phyloP scores from a whole-genome alignment of 2,797 vertebrate species.

The Micropoecilia bifurca region DNA sequence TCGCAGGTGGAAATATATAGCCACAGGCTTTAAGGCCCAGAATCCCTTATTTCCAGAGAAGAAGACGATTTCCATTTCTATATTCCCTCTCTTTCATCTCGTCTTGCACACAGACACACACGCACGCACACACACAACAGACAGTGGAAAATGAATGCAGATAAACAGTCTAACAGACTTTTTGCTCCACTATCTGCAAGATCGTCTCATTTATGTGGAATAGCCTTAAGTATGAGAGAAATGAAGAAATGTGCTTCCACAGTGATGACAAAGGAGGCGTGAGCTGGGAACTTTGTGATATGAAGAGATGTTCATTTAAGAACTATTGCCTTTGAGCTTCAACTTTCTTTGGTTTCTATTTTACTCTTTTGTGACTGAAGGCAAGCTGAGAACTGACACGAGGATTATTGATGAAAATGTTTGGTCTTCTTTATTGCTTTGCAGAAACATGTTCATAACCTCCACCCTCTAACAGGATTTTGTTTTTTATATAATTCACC shows the following conservation, averaged over 20 bases:
- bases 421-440: not conserved
- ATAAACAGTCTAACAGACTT: slow-evolving; percentile 30
- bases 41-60: slow-evolving; percentile 60
- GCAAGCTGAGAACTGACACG: not conserved
- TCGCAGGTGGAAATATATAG: slow-evolving; percentile 64
- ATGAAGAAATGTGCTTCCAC: slow-evolving; percentile 25
- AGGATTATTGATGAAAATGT: not conserved
- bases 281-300: slow-evolving; percentile 23
- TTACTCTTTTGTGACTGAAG: slow-evolving; percentile 5
- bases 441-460: not conserved
- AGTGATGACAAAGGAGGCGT: slow-evolving; percentile 21
- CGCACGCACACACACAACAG: slow-evolving; percentile 19
- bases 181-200: slow-evolving; percentile 29
- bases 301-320: slow-evolving; percentile 28
- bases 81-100: slow-evolving; percentile 20
- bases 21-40: slow-evolving; percentile 59
- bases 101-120: slow-evolving; percentile 14
- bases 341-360: slow-evolving; percentile 4
- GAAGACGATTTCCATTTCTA: slow-evolving; percentile 33
- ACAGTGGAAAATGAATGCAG: slow-evolving; percentile 35
- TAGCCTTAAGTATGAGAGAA: slow-evolving; percentile 37
- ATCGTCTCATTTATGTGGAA: slow-evolving; percentile 41
- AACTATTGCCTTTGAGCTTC: slow-evolving; percentile 17
- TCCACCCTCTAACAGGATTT: not conserved
- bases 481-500: slow-evolving; percentile 1